Evolutionary conservation across 2,113 vertebrate genomes (phyloP), one percentile per base, ranked within the genome.

Genomic region (Cariama cristata): DNA sequence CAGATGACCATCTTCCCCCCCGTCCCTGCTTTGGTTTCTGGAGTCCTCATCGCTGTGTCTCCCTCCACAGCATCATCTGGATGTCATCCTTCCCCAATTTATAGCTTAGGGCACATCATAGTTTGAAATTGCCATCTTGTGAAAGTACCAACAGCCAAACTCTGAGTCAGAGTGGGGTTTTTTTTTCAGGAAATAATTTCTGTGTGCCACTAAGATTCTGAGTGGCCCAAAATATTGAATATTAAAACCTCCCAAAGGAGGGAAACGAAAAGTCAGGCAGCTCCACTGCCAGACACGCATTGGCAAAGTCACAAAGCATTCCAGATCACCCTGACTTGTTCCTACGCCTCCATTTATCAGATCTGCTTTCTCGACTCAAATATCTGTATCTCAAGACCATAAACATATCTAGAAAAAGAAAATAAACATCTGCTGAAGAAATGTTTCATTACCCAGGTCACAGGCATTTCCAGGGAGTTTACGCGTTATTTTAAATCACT

Each of bases 1-100:
- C 40, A 79, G 24, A 21, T 4, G 27, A 32, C 16, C 52, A 53
- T 13, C 28, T 17, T 47, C 44, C 60, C 60, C 33, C 42, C 11
- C 11, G 11, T 4, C 64, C n/a, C 58, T 52, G 28, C 50, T 38
- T 9, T 1, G 3, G 35, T 14, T 68, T 47, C 42, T 18, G n/a
- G 45, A 47, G 30, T 11, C 27, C 52, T 53, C 52, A 4, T 8
- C 1, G 1, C 40, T 4, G 24, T 1, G 8, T 11, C 55, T 56
- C 30, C 22, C 35, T 33, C 53, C 69, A 5, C 11, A 56, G 40
- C n/a, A 24, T 7, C 40, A 5, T 11, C 19, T 9, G n/a, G 40
- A 23, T 7, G 32, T 4, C 5, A 1, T 40, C 58, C 50, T 50
- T 20, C 42, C 23, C 50, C 1, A 0, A 8, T 3, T 19, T 9